Conservation (phyloP, 1,140 invertebrate species). For the Elysia chlorotica region DNA sequence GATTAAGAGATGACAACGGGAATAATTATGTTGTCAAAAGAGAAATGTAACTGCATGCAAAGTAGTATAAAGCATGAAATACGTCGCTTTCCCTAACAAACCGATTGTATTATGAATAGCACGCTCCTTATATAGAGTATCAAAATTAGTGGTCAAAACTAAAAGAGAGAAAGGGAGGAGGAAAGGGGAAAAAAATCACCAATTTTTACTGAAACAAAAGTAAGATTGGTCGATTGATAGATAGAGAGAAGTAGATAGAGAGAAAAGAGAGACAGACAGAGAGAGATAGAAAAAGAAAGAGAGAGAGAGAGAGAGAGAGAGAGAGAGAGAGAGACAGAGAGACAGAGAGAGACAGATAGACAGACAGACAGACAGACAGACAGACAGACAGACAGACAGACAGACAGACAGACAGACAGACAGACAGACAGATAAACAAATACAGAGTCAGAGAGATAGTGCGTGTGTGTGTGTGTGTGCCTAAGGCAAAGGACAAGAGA, state of each 20-base stretch:
- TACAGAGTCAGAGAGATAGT: no score
- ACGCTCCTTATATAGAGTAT: conserved; percentile 11
- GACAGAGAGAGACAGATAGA: not conserved
- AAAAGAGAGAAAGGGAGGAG: not conserved
- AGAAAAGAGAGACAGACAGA: not conserved
- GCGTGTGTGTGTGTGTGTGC: no score
- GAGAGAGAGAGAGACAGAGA: not conserved
- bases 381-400: no score
- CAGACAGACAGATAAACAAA: no score
- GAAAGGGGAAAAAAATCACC: not conserved
- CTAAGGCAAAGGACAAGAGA: no score
- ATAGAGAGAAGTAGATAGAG: not conserved
- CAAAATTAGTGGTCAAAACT: not conserved
- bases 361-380: no score
- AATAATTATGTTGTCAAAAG: no score
- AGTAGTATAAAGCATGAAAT: not conserved
- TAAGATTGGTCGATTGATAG: not conserved
- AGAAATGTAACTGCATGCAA: no score
- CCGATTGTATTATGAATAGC: not conserved
- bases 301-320: not conserved
- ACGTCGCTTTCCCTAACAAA: conserved; percentile 5
- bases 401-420: no score
- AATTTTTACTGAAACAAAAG: not conserved
- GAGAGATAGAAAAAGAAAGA: not conserved
- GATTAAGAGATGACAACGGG: no score